Conservation (phyloP, 2,888 invertebrate genomes). For the Neoitamus cyanurus region DNA sequence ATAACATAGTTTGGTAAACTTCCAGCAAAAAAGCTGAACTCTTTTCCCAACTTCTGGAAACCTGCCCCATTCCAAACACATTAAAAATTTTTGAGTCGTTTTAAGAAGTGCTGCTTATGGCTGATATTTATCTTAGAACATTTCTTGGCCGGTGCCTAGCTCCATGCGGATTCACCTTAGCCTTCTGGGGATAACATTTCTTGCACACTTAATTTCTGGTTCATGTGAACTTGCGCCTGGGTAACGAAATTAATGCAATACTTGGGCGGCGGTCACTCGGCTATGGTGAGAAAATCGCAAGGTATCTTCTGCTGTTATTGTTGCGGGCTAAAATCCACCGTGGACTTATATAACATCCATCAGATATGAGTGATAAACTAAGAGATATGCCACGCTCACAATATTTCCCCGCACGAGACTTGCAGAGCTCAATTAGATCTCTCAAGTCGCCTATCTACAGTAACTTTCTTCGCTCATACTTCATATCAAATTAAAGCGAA, state of each 20-base stretch:
- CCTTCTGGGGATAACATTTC: neutral
- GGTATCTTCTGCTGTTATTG: neutral
- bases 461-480: neutral
- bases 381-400: neutral
- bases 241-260: neutral
- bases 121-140: neutral
- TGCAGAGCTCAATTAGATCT: neutral
- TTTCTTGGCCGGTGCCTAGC: neutral
- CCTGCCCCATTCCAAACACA: neutral
- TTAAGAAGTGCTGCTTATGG: neutral
- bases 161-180: neutral
- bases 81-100: neutral
- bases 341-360: neutral
- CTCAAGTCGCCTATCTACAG: neutral
- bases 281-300: neutral
- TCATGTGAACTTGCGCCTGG: neutral
- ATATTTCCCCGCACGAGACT: neutral
- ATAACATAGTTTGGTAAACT: neutral
- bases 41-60: neutral
- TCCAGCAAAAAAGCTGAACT: neutral
- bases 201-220: neutral
- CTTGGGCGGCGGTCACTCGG: neutral
- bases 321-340: neutral
- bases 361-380: neutral
- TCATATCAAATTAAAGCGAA: slow-evolving; percentile 67